Conservation (phyloP, 2,113 vertebrate genomes). For the Danio rerio region DNA sequence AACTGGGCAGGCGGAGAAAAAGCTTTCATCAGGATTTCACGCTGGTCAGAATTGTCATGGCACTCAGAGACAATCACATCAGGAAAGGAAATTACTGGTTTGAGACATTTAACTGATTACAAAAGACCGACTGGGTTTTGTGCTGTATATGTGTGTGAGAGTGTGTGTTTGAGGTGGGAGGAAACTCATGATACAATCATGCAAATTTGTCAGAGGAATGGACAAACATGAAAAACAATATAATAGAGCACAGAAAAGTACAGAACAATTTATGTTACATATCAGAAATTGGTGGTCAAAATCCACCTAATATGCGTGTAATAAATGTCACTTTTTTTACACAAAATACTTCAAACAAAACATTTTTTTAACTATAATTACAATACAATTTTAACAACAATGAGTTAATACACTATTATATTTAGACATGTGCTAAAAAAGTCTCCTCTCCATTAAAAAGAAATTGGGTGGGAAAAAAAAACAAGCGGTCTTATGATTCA, state of each 20-base stretch:
- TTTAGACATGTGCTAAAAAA: too few species aligned
- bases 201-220: not conserved
- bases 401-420: too few species aligned
- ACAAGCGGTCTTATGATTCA: too few species aligned
- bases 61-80: constrained; percentile 42
- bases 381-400: too few species aligned
- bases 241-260: not conserved
- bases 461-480: too few species aligned
- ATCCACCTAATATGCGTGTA: too few species aligned
- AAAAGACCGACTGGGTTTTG: not conserved
- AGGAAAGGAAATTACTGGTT: constrained; percentile 38
- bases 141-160: constrained; percentile 9
- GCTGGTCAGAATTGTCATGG: constrained; percentile 28
- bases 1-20: not conserved
- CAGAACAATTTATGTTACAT: not conserved
- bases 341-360: too few species aligned
- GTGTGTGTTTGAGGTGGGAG: not conserved
- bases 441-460: too few species aligned
- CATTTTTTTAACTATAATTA: too few species aligned
- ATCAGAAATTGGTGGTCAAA: not conserved
- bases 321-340: too few species aligned
- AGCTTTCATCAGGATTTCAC: constrained; percentile 32
- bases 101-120: constrained; percentile 44
- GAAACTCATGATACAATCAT: not conserved
- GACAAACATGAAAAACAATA: constrained; percentile 17